Evolutionary conservation across 2,797 vertebrate species (phyloP).

Genomic region (Gambelia wislizenii): DNA sequence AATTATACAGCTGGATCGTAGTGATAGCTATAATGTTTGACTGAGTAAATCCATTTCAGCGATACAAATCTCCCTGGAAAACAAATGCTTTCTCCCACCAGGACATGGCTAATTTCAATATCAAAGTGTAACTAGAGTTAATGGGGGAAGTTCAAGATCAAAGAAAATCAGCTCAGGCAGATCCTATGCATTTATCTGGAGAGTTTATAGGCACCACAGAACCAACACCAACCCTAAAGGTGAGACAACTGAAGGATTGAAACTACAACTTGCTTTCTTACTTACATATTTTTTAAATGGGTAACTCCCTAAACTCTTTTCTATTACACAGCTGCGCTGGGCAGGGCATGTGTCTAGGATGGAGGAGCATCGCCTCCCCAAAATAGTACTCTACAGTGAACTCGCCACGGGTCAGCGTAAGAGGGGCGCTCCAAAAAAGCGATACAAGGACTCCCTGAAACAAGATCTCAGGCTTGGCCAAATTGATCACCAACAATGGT

Average conservation of each 20-base stretch:
- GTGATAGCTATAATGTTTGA: neutral
- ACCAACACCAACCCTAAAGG: neutral
- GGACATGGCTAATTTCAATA: constrained; percentile 30
- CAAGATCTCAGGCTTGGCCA: too few relatives aligned
- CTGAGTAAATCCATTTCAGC: neutral
- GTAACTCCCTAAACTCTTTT: neutral
- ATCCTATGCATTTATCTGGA: neutral
- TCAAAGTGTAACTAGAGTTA: constrained; percentile 24
- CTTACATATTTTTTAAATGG: neutral
- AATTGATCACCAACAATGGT: too few relatives aligned
- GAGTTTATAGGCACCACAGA: neutral
- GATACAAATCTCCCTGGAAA: constrained; percentile 4
- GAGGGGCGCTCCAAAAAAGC: too few relatives aligned
- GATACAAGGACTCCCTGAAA: too few relatives aligned
- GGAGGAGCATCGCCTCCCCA: too few relatives aligned
- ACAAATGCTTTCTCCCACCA: constrained; percentile 7
- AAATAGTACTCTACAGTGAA: too few relatives aligned
- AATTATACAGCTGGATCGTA: neutral
- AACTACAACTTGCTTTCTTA: neutral
- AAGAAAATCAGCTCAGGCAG: constrained; percentile 19
- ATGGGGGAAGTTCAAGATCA: constrained; percentile 19
- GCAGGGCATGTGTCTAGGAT: too few relatives aligned
- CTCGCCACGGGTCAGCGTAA: too few relatives aligned
- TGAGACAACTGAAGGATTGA: neutral
- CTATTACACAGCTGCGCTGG: too few relatives aligned